These are phyloP conservation scores for Ptyas mucosa DNA, from an alignment of 2,113 vertebrate genomes.

Conservation along the genomic window DNA sequence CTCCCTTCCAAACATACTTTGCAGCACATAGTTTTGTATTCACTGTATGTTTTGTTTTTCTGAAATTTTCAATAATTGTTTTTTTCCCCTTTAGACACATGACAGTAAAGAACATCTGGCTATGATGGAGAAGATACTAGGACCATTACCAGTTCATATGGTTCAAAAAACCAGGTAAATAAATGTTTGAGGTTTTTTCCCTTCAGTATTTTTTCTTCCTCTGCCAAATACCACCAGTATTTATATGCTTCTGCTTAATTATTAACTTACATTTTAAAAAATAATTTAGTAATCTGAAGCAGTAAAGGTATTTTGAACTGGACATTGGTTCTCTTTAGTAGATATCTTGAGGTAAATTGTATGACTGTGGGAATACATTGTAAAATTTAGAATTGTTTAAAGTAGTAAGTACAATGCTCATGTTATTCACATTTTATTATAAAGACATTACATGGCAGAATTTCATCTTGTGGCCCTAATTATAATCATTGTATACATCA, in stretches of 20 bases:
- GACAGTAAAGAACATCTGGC: slow-evolving; percentile 87
- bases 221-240: neutral
- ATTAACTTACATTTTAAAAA: neutral
- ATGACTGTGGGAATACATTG: neutral
- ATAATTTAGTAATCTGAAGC: neutral
- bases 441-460: neutral
- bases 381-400: neutral
- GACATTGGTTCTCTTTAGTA: neutral
- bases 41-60: neutral
- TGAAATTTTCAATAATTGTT: neutral
- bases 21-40: neutral
- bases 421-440: neutral
- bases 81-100: slow-evolving; percentile 67
- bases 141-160: slow-evolving; percentile 78
- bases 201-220: too few relatives aligned
- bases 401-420: neutral
- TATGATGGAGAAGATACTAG: slow-evolving; percentile 89
- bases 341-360: neutral
- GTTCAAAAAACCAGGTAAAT: slow-evolving; percentile 82
- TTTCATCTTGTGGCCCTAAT: neutral
- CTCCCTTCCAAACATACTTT: neutral
- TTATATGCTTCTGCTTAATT: neutral
- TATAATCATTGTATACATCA: neutral
- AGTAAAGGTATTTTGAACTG: neutral
- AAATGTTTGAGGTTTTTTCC: neutral